phyloP scores from a whole-genome alignment of 2,797 vertebrate genomes.

The Melopsittacus undulatus region DNA sequence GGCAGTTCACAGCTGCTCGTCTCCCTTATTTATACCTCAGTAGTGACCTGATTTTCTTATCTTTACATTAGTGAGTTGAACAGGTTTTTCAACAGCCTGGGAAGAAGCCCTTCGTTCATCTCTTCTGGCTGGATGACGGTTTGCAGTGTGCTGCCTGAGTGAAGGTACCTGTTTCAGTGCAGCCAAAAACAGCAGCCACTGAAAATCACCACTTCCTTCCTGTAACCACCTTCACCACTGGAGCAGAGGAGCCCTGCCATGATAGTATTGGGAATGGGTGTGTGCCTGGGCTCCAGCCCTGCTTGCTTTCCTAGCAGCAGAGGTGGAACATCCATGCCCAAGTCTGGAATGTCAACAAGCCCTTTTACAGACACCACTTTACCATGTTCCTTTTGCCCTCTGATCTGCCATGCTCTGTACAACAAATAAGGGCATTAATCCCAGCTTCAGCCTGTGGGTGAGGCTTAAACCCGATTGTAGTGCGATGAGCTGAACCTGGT shows the following conservation, averaged over 20 bases:
- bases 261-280: neutral
- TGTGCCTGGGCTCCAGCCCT: neutral
- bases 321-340: neutral
- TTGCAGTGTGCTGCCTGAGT: fast-evolving
- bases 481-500: fast-evolving
- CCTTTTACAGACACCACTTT: neutral
- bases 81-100: neutral
- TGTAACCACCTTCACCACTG: fast-evolving
- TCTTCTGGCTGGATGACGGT: neutral
- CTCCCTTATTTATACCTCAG: fast-evolving
- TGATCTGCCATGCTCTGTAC: fast-evolving
- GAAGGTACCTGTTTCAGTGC: fast-evolving
- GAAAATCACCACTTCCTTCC: neutral
- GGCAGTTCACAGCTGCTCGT: neutral
- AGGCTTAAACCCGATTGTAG: neutral
- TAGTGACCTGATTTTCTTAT: neutral
- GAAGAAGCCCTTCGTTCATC: neutral
- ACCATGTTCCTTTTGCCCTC: neutral
- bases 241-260: neutral
- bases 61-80: fast-evolving
- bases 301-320: neutral
- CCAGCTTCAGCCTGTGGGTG: neutral
- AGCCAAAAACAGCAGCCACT: neutral
- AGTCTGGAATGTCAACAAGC: neutral
- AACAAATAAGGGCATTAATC: fast-evolving